A percentile compares a stretch with the other conserved stretches of the same genome.
These are phyloP conservation scores for Ceratina japonica DNA, from an alignment of 1,140 invertebrate genomes.

Conservation along the genomic window DNA sequence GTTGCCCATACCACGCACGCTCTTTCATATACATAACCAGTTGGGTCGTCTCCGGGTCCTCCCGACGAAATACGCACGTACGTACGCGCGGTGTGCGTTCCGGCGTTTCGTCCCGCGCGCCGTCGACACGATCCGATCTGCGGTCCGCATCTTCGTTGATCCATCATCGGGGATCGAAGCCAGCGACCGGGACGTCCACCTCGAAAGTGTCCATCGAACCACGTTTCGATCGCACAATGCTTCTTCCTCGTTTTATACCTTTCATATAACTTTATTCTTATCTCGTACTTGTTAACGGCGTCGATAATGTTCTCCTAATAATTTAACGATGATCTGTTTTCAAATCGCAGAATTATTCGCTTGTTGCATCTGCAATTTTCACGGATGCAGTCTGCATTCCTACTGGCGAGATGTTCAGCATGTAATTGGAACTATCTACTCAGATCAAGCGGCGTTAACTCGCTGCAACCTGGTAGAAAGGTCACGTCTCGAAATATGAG, in stretches of 20 bases:
- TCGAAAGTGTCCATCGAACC: neutral
- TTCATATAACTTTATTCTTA: no score
- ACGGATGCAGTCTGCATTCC: neutral
- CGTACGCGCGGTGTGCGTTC: constrained; percentile 37
- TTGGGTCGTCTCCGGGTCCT: constrained; percentile 43
- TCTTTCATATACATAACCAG: constrained; percentile 67
- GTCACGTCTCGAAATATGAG: neutral
- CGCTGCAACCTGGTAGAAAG: neutral
- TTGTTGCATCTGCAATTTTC: neutral
- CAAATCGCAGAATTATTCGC: no score
- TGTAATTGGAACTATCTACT: constrained; percentile 3
- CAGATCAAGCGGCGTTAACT: neutral
- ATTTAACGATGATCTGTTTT: no score
- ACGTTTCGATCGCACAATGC: neutral
- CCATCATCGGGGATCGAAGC: neutral
- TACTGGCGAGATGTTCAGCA: neutral
- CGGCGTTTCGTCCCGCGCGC: no score
- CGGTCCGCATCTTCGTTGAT: constrained; percentile 2
- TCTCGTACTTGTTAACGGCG: no score
- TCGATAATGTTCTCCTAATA: no score
- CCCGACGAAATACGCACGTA: constrained; percentile 26
- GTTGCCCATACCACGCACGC: constrained; percentile 55
- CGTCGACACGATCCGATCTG: constrained; percentile 20
- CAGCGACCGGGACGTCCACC: neutral
- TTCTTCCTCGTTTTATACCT: neutral